A percentile compares a stretch with the other conserved stretches of the same genome.
These are phyloP conservation scores for Chironomus riparius DNA, from an alignment of 2,888 invertebrate genomes.

Conservation along the genomic window DNA sequence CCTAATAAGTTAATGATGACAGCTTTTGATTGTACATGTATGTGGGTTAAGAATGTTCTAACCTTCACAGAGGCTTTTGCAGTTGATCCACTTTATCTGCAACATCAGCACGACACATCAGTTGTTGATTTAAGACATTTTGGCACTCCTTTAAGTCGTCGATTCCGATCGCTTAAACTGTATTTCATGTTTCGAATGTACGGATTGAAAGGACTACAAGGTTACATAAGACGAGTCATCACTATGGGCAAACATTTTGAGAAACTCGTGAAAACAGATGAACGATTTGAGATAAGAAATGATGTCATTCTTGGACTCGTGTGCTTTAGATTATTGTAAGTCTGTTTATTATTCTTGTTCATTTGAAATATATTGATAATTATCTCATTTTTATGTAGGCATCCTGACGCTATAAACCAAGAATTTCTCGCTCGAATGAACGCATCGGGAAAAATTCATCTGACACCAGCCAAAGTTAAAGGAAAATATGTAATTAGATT, in stretches of 20 bases:
- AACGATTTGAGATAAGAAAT: conserved; percentile 66
- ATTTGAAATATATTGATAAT: background rate
- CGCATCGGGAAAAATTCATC: conserved; percentile 72
- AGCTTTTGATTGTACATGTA: conserved; percentile 74
- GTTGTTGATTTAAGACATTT: conserved; percentile 71
- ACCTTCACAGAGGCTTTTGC: conserved; percentile 72
- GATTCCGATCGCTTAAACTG: conserved; percentile 76
- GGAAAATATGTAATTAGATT: conserved; percentile 69
- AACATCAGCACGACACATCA: conserved; percentile 62
- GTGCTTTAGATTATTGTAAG: conserved; percentile 57
- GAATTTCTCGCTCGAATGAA: conserved; percentile 69
- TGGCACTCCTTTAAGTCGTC: conserved; percentile 75
- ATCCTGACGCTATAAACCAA: conserved; percentile 63
- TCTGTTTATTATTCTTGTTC: background rate
- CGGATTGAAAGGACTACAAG: conserved; percentile 71
- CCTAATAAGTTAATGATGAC: conserved; percentile 81
- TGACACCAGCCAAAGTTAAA: conserved; percentile 73
- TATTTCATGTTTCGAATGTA: conserved; percentile 82
- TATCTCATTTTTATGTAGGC: conserved; percentile 37
- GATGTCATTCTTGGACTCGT: conserved; percentile 67
- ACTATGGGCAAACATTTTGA: conserved; percentile 68
- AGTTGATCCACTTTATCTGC: conserved; percentile 77
- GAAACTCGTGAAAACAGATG: conserved; percentile 54
- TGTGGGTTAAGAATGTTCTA: conserved; percentile 73
- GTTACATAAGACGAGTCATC: conserved; percentile 75